phyloP scores from a whole-genome alignment of 2,888 invertebrate species.

The Folsomia candida region DNA sequence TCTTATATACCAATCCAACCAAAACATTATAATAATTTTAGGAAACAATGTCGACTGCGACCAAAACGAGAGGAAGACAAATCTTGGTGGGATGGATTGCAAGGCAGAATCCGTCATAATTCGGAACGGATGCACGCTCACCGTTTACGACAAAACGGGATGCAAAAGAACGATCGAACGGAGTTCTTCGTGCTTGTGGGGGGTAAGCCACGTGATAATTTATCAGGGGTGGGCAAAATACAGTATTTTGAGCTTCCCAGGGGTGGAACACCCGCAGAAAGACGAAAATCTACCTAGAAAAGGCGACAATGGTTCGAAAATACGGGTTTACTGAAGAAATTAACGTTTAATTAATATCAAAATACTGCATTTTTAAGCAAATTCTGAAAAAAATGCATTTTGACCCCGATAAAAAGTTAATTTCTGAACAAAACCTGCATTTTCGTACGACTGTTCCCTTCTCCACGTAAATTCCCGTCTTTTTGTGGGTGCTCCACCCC shows the following conservation, averaged over 20 bases:
- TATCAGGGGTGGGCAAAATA: no score
- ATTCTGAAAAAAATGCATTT: no score
- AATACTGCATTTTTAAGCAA: not conserved
- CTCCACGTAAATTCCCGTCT: no score
- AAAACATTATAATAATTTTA: no score
- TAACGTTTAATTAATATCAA: no score
- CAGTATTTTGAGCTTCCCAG: no score
- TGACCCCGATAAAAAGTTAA: no score
- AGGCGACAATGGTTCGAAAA: not conserved
- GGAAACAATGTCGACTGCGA: slow-evolving; percentile 25
- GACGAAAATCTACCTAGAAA: no score
- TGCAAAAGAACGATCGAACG: slow-evolving; percentile 27
- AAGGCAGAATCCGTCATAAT: slow-evolving; percentile 35
- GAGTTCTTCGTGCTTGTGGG: slow-evolving; percentile 30
- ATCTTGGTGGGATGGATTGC: slow-evolving; percentile 36
- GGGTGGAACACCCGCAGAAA: no score
- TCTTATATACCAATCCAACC: no score
- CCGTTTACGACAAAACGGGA: slow-evolving; percentile 35
- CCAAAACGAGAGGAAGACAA: slow-evolving; percentile 34
- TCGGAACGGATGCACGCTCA: slow-evolving; percentile 34
- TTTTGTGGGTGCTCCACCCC: no score
- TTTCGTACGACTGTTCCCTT: not conserved
- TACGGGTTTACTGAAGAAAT: not conserved
- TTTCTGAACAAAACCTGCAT: not conserved
- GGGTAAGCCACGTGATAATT: slow-evolving; percentile 23